Evolutionary conservation across 2,888 invertebrate species (phyloP).

Genomic region (Mellilla xanthometata): DNA sequence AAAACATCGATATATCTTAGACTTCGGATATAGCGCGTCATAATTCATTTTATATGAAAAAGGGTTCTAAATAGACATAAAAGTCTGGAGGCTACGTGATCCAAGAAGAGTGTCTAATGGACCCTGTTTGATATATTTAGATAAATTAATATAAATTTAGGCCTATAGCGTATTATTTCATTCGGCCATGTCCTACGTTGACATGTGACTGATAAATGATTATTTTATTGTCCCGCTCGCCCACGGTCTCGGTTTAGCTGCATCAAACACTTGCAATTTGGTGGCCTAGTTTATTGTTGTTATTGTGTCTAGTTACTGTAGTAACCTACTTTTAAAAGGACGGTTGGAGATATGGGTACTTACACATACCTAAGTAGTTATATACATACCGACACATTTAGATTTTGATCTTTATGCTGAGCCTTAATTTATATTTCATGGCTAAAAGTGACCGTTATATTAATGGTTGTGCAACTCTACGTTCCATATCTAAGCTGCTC

Average conservation of each 20-base stretch:
- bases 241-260: slow-evolving; percentile 48
- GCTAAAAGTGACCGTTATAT: too few species aligned
- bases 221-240: slow-evolving; percentile 71
- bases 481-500: too few species aligned
- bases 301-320: slow-evolving; percentile 17
- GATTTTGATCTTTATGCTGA: too few species aligned
- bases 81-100: too few species aligned
- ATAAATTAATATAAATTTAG: slow-evolving; percentile 5
- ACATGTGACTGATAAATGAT: slow-evolving; percentile 66
- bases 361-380: neutral
- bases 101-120: too few species aligned
- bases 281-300: slow-evolving; percentile 30
- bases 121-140: neutral
- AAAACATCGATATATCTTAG: too few species aligned
- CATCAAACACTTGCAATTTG: slow-evolving; percentile 44
- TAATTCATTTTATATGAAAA: too few species aligned
- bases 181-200: slow-evolving; percentile 50
- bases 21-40: too few species aligned
- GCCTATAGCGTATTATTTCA: slow-evolving; percentile 9
- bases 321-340: slow-evolving; percentile 16
- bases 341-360: neutral
- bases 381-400: neutral
- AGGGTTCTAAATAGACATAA: too few species aligned
- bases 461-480: too few species aligned
- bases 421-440: too few species aligned